Evolutionary conservation across 2,888 invertebrate genomes (phyloP), one percentile per base, ranked within the genome.

Genomic region (Drosophila macrospina): DNA sequence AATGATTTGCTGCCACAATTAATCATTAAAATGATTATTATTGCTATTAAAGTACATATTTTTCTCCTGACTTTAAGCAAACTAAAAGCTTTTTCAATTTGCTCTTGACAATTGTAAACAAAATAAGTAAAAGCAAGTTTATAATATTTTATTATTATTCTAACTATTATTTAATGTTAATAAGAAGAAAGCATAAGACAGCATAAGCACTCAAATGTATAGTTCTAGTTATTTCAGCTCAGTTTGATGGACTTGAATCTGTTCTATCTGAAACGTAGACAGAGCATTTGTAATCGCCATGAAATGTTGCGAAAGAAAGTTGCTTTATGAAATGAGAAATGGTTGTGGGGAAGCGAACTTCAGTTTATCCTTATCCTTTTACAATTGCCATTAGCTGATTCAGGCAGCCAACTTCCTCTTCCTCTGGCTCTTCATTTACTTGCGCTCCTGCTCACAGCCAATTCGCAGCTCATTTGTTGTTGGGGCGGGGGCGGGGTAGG

Each of bases 391-490:
- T 54, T 54, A 41, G 30, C 30, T 20, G 20, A 30, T 32, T 41
- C 30, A 13, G 20, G n/a, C n/a, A n/a, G n/a, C n/a, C n/a, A n/a
- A n/a, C n/a, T n/a, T n/a, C n/a, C n/a, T n/a, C 41, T 24, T 16
- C n/a, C 36, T 4, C 30, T 30, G 11, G 6, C n/a, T 30, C 13
- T 20, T 30, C 13, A 7, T 6, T 28, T 13, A 3, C 7, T 32
- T 32, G 4, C 30, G 11, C 47, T 7, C 8, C 32, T n/a, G 7
- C 32, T 24, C 36, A 24, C 50, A 10, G 37, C 51, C 41, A 54
- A 37, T 62, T 65, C 57, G 50, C 54, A 65, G 57, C 47, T 62
- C 62, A 56, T 62, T 66, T 34, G 41, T 36, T 42, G n/a, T n/a
- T n/a, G n/a, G n/a, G n/a, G n/a, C n/a, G n/a, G n/a, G n/a, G n/a